Evolutionary conservation across 2,113 vertebrate genomes (phyloP).

Genomic region (Phasianus colchicus): DNA sequence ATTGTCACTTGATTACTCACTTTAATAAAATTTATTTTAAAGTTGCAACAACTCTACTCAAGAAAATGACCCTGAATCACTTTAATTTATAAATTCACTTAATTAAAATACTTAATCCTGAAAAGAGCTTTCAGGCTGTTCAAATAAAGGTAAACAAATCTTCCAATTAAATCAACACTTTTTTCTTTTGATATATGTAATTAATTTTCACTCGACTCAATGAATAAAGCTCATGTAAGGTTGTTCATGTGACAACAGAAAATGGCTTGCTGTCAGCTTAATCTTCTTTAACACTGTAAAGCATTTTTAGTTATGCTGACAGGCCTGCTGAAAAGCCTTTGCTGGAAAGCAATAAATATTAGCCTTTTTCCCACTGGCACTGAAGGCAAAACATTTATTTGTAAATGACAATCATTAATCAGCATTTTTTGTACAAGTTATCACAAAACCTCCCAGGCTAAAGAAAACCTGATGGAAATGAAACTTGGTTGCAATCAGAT

Average conservation of each 20-base stretch:
- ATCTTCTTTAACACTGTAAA: constrained; percentile 67
- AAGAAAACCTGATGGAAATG: constrained; percentile 8
- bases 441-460: constrained; percentile 39
- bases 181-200: constrained; percentile 72
- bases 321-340: constrained; percentile 63
- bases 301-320: constrained; percentile 65
- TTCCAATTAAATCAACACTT: constrained; percentile 74
- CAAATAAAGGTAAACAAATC: constrained; percentile 72
- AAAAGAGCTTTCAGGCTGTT: constrained; percentile 70
- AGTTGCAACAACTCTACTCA: constrained; percentile 67
- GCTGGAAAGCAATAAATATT: constrained; percentile 68
- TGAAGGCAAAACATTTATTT: constrained; percentile 67
- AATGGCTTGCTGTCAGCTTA: constrained; percentile 70
- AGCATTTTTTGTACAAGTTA: constrained; percentile 54
- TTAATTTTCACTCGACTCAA: constrained; percentile 68
- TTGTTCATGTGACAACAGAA: constrained; percentile 69
- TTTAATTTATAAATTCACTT: constrained; percentile 74
- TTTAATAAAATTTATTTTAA: constrained; percentile 73
- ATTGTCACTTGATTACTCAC: constrained; percentile 66
- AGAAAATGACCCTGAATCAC: constrained; percentile 69
- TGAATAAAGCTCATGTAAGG: constrained; percentile 70
- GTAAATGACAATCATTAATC: constrained; percentile 66
- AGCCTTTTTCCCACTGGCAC: constrained; percentile 49
- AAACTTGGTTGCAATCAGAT: constrained; percentile 26
- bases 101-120: constrained; percentile 75